Percentiles rank a stretch among this genome's conserved stretches.
phyloP scores from a whole-genome alignment of 2,797 vertebrate species.

The Kryptolebias ocellatus region DNA sequence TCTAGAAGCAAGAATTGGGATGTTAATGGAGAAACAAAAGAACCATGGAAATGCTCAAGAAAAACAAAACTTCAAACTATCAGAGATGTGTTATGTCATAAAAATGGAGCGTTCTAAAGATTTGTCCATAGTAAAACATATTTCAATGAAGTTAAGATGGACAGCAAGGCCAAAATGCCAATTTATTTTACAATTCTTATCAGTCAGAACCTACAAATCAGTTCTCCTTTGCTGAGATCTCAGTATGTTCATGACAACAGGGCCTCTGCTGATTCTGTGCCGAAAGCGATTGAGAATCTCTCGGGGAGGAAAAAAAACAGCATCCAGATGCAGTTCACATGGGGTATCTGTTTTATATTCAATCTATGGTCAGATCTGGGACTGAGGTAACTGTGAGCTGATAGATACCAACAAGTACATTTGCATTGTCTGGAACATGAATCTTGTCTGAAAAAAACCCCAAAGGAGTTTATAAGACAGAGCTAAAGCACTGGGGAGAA shows the following conservation, averaged over 20 bases:
- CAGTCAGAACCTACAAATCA: constrained; percentile 53
- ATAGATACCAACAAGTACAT: constrained; percentile 82
- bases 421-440: constrained; percentile 73
- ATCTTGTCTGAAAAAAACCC: constrained; percentile 41
- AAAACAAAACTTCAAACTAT: neutral
- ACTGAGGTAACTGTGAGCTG: constrained; percentile 84
- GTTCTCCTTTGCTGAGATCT: constrained; percentile 56
- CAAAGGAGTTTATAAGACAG: constrained; percentile 21
- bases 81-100: neutral
- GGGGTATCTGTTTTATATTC: constrained; percentile 75
- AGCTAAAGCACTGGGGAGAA: constrained; percentile 9
- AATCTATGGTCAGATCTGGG: constrained; percentile 60
- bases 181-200: constrained; percentile 31
- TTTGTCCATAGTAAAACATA: neutral
- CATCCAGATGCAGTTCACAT: constrained; percentile 68
- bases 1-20: constrained; percentile 61
- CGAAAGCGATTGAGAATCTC: constrained; percentile 50
- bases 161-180: neutral
- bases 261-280: constrained; percentile 42
- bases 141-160: constrained; percentile 4
- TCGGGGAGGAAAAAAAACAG: constrained; percentile 44
- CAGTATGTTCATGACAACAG: constrained; percentile 53
- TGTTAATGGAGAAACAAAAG: constrained; percentile 35
- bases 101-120: neutral
- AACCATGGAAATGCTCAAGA: constrained; percentile 6